phyloP scores from a whole-genome alignment of 2,797 vertebrate genomes.

The Hemitrygon akajei region DNA sequence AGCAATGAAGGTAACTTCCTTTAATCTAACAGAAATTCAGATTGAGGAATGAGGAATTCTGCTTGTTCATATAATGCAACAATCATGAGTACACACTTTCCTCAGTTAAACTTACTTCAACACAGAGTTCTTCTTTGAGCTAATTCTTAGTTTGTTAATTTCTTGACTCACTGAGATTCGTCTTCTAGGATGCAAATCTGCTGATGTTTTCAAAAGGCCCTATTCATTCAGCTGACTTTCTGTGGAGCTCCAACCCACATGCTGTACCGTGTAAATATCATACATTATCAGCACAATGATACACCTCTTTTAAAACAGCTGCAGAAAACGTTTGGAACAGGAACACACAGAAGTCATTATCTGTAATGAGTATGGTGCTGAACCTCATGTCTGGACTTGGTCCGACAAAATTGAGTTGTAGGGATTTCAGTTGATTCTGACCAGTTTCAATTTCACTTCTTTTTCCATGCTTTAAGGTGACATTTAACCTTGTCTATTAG shows the following conservation, averaged over 20 bases:
- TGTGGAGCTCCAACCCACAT: background rate
- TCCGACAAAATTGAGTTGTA: background rate
- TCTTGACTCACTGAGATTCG: background rate
- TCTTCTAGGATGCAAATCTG: background rate
- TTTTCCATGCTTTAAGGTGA: background rate
- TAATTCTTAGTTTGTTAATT: background rate
- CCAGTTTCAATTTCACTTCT: background rate
- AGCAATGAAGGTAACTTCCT: too few relatives aligned
- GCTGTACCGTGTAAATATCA: background rate
- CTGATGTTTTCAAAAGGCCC: background rate
- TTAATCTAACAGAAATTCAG: too few relatives aligned
- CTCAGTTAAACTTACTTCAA: background rate
- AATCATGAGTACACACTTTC: background rate
- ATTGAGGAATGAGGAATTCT: too few relatives aligned
- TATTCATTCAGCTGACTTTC: background rate
- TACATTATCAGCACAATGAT: background rate
- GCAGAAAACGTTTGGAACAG: background rate
- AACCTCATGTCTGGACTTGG: background rate
- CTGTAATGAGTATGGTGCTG: background rate
- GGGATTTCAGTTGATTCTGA: background rate
- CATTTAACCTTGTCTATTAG: background rate
- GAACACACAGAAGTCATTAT: background rate
- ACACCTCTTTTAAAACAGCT: slow-evolving; percentile 5
- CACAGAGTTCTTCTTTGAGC: background rate
- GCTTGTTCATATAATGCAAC: too few relatives aligned